phyloP scores from a whole-genome alignment of 2,888 invertebrate genomes.

The Philhelius pedissequus region DNA sequence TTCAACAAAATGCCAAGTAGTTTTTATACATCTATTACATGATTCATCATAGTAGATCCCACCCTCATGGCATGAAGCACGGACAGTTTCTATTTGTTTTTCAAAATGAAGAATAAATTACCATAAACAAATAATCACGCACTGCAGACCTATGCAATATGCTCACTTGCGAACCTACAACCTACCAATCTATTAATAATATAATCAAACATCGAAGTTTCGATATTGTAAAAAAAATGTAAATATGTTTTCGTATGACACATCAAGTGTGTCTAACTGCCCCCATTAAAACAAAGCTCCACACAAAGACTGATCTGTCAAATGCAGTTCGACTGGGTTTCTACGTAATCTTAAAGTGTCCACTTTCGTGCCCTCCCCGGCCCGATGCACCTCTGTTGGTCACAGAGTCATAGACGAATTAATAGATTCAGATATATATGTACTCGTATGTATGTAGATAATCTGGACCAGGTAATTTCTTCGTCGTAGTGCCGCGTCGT shows the following conservation, averaged over 20 bases:
- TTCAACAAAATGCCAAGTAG: not conserved
- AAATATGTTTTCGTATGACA: not conserved
- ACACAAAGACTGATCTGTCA: not conserved
- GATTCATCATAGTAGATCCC: not conserved
- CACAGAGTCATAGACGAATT: not conserved
- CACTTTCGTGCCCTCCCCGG: not conserved
- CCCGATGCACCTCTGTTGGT: not conserved
- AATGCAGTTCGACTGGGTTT: not conserved
- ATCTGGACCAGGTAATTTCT: not conserved
- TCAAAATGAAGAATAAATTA: not conserved
- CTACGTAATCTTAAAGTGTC: not conserved
- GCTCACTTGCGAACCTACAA: too few species aligned
- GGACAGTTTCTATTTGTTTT: not conserved
- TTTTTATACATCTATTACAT: not conserved
- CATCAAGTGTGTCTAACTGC: not conserved
- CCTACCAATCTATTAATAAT: too few species aligned
- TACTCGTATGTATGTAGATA: too few species aligned
- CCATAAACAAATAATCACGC: not conserved
- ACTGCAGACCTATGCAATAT: not conserved
- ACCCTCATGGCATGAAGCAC: not conserved
- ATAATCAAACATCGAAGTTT: not conserved
- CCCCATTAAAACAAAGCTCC: too few species aligned
- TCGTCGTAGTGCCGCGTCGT: not conserved
- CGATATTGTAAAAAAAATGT: not conserved
- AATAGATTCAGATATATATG: not conserved